These are phyloP conservation scores for Lasioglossum vierecki DNA, from an alignment of 2,888 invertebrate genomes.

Conservation along the genomic window DNA sequence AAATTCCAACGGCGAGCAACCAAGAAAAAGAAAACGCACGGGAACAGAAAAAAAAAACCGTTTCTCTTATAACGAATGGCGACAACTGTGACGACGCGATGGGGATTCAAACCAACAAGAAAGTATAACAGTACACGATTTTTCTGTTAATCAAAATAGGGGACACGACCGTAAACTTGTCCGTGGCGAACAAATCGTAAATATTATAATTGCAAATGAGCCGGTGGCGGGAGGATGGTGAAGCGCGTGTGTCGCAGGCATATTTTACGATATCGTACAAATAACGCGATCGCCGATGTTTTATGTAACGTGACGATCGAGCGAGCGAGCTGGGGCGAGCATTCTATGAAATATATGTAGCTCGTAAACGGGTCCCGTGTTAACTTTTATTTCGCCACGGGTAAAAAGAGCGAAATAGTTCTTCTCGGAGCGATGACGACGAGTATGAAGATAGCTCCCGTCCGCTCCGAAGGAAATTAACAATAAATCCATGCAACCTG, in stretches of 20 bases:
- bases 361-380: background rate
- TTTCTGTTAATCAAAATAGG: slow-evolving; percentile 59
- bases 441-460: background rate
- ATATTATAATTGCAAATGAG: slow-evolving; percentile 45
- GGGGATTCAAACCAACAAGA: slow-evolving; percentile 21
- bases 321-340: background rate
- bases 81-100: slow-evolving; percentile 35
- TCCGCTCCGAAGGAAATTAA: slow-evolving; percentile 38
- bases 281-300: slow-evolving; percentile 17
- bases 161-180: slow-evolving; percentile 33
- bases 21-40: slow-evolving; percentile 3
- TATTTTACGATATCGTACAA: background rate
- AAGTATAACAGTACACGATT: background rate
- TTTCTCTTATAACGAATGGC: slow-evolving; percentile 57
- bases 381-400: background rate
- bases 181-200: slow-evolving; percentile 24
- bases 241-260: background rate
- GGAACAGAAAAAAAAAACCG: slow-evolving; percentile 40
- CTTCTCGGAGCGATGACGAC: background rate
- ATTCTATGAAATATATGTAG: slow-evolving; percentile 13
- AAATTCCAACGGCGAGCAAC: slow-evolving; percentile 26
- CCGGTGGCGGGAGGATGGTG: too few relatives aligned
- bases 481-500: slow-evolving; percentile 52
- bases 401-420: background rate
- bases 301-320: background rate